Evolutionary conservation across 1,140 invertebrate genomes (phyloP).

Genomic region (Metaphire vulgaris): DNA sequence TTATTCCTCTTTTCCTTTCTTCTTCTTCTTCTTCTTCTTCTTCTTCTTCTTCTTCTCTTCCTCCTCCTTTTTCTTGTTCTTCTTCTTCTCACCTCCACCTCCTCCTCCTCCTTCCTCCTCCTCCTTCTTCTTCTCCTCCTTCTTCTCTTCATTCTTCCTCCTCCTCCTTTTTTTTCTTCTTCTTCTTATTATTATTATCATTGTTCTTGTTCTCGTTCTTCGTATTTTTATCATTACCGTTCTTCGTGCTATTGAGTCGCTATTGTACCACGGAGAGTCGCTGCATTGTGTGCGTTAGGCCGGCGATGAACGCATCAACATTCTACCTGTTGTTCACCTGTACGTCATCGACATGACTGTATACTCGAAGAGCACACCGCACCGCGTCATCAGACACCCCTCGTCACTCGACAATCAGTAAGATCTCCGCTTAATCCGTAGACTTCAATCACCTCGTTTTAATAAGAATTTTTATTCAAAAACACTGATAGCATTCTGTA

Average conservation of each 20-base stretch:
- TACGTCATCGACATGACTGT: slow-evolving; percentile 19
- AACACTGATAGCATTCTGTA: too few relatives aligned
- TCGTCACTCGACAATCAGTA: not conserved
- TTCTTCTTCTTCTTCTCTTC: slow-evolving; percentile 24
- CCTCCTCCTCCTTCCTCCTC: slow-evolving; percentile 7
- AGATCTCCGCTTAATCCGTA: not conserved
- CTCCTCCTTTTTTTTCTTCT: too few relatives aligned
- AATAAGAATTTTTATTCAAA: too few relatives aligned
- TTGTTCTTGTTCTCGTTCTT: too few relatives aligned
- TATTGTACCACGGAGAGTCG: too few relatives aligned
- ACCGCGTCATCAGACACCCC: too few relatives aligned
- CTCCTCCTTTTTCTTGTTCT: not conserved
- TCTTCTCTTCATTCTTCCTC: slow-evolving; percentile 4
- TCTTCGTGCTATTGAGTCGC: slow-evolving; percentile 1
- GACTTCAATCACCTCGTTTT: too few relatives aligned
- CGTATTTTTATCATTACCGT: not conserved
- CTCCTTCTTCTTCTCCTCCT: slow-evolving; percentile 8
- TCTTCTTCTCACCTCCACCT: too few relatives aligned
- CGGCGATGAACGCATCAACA: slow-evolving; percentile 19
- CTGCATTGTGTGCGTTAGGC: too few relatives aligned
- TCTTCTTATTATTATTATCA: too few relatives aligned
- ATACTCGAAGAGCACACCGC: too few relatives aligned
- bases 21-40: slow-evolving; percentile 17
- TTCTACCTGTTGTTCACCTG: slow-evolving; percentile 22
- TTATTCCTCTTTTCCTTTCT: not conserved